Conservation (phyloP, 2,888 invertebrate genomes). For the Adineta ricciae region DNA sequence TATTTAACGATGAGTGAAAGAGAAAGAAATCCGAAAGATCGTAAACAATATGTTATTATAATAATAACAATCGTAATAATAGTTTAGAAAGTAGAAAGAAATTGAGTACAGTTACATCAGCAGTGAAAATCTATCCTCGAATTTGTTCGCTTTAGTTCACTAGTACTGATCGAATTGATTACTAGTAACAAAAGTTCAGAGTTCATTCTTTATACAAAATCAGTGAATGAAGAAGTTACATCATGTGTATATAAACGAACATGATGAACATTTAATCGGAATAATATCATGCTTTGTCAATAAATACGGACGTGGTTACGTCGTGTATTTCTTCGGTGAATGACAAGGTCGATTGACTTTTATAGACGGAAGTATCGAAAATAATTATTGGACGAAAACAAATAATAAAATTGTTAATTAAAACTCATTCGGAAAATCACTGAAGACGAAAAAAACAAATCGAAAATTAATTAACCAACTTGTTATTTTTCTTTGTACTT, state of each 20-base stretch:
- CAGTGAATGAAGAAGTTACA: background rate
- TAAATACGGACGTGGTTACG: background rate
- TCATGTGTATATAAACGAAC: background rate
- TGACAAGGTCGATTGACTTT: too few relatives aligned
- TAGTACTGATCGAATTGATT: background rate
- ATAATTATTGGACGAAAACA: background rate
- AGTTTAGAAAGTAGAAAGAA: background rate
- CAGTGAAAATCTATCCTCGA: background rate
- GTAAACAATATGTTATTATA: background rate
- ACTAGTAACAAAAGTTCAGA: background rate
- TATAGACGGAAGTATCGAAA: background rate
- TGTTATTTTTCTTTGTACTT: background rate
- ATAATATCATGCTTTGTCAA: background rate
- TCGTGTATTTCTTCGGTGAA: too few relatives aligned
- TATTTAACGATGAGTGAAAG: background rate
- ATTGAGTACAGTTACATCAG: background rate
- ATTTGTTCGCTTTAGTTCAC: background rate
- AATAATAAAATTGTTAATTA: background rate
- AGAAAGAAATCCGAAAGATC: background rate
- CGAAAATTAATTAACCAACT: background rate
- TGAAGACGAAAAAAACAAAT: background rate
- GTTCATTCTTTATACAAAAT: background rate
- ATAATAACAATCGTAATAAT: background rate
- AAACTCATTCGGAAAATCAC: background rate
- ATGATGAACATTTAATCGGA: background rate